These are phyloP conservation scores for Allolobophora icterica DNA, from an alignment of 2,888 invertebrate species.

Conservation along the genomic window DNA sequence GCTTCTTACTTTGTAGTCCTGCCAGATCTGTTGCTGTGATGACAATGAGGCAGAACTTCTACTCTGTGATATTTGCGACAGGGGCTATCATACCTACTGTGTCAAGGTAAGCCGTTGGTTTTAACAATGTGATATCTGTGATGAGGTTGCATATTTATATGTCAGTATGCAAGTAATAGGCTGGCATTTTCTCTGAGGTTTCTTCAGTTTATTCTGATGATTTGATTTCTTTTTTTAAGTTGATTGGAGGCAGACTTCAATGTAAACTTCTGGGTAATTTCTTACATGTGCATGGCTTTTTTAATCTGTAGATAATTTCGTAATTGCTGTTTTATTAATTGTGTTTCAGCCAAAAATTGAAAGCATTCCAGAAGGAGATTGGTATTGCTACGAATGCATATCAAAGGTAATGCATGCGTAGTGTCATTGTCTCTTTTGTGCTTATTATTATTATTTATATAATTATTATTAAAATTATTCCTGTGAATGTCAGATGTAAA, in stretches of 20 bases:
- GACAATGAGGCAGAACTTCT: slow-evolving; percentile 94
- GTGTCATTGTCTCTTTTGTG: not conserved
- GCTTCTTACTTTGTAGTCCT: slow-evolving; percentile 75
- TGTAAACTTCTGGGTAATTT: not conserved
- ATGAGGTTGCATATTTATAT: not conserved
- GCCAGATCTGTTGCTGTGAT: slow-evolving; percentile 94
- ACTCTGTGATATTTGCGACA: slow-evolving; percentile 95
- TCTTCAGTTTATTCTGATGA: not conserved
- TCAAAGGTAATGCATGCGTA: slow-evolving; percentile 55
- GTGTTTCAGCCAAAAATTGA: slow-evolving; percentile 84
- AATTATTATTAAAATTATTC: not conserved
- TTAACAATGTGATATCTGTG: not conserved
- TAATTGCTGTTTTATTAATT: slow-evolving; percentile 27
- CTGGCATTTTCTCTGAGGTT: not conserved
- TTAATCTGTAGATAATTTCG: not conserved
- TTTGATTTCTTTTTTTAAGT: not conserved
- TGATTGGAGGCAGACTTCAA: not conserved
- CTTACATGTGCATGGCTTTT: not conserved
- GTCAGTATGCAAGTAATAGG: not conserved
- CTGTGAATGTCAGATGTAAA: not conserved
- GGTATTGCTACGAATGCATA: slow-evolving; percentile 93
- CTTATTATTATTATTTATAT: not conserved
- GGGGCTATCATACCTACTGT: slow-evolving; percentile 97
- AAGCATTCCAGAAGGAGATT: slow-evolving; percentile 94
- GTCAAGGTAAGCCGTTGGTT: slow-evolving; percentile 74